Percentiles rank a stretch among this genome's conserved stretches.
These are phyloP conservation scores for Noctua janthina DNA, from an alignment of 2,888 invertebrate genomes.

Conservation along the genomic window DNA sequence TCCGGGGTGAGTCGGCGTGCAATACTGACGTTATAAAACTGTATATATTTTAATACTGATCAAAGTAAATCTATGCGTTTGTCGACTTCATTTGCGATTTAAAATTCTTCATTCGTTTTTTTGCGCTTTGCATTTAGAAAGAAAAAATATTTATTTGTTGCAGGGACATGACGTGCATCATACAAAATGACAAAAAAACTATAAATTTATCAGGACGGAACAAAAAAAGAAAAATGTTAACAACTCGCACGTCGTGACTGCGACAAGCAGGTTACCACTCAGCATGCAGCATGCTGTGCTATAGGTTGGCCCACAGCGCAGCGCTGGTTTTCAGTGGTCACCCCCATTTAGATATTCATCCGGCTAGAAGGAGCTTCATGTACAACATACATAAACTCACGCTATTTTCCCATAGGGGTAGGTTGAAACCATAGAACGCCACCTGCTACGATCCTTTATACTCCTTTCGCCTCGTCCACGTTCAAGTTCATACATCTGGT, in stretches of 20 bases:
- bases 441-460: neutral
- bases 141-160: no score
- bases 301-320: no score
- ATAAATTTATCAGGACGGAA: no score
- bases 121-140: neutral
- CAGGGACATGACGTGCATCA: no score
- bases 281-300: no score
- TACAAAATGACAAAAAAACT: no score
- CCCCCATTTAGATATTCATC: neutral
- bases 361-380: neutral
- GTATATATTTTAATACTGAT: slow-evolving; percentile 60
- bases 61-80: slow-evolving; percentile 42
- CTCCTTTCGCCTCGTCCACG: neutral
- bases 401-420: neutral
- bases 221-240: no score
- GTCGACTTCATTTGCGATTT: slow-evolving; percentile 16
- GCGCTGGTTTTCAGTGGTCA: no score
- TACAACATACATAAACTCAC: neutral
- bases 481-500: neutral
- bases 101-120: slow-evolving; percentile 23
- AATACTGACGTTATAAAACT: slow-evolving; percentile 53
- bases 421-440: neutral
- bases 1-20: slow-evolving; percentile 57
- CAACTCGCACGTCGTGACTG: no score
- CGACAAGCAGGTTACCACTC: no score